Evolutionary conservation across 2,797 vertebrate species (phyloP).

Genomic region (Carapus acus): DNA sequence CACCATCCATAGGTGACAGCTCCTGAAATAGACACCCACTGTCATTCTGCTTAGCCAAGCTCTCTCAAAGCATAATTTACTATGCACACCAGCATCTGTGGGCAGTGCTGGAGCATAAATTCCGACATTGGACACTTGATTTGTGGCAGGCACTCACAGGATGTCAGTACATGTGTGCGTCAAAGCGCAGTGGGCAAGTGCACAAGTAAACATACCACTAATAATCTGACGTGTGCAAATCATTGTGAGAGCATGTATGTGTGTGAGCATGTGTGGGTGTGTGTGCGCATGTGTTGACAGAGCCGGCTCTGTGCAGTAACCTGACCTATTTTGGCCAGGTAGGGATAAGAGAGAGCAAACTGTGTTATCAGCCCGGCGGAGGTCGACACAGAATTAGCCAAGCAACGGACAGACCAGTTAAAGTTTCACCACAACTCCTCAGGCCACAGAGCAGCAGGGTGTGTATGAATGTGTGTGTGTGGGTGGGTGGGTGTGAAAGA

Average conservation of each 20-base stretch:
- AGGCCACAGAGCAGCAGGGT: slow-evolving; percentile 39
- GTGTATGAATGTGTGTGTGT: too few species aligned
- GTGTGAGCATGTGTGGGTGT: slow-evolving; percentile 39
- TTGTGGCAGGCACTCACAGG: not conserved
- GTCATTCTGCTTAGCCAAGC: slow-evolving; percentile 7
- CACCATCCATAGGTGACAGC: slow-evolving; percentile 2
- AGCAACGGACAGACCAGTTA: slow-evolving; percentile 70
- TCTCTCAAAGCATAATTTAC: slow-evolving; percentile 2
- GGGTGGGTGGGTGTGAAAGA: slow-evolving; percentile 54
- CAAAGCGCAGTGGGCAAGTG: slow-evolving; percentile 10
- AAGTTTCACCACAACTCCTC: slow-evolving; percentile 66
- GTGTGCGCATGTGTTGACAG: slow-evolving; percentile 58
- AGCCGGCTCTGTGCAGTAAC: slow-evolving; percentile 62
- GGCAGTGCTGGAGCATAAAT: not conserved
- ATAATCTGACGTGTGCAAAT: slow-evolving; percentile 23
- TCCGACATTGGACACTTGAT: slow-evolving; percentile 1
- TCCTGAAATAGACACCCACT: slow-evolving; percentile 12
- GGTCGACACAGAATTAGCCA: slow-evolving; percentile 54
- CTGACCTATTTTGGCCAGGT: slow-evolving; percentile 66
- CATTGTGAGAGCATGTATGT: slow-evolving; percentile 12
- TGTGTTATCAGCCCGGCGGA: slow-evolving; percentile 66
- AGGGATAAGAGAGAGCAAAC: slow-evolving; percentile 69
- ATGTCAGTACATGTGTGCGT: not conserved
- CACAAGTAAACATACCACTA: slow-evolving; percentile 15
- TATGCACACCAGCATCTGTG: slow-evolving; percentile 6